Evolutionary conservation across 2,888 invertebrate species (phyloP).

Genomic region (Chironomus tentans): DNA sequence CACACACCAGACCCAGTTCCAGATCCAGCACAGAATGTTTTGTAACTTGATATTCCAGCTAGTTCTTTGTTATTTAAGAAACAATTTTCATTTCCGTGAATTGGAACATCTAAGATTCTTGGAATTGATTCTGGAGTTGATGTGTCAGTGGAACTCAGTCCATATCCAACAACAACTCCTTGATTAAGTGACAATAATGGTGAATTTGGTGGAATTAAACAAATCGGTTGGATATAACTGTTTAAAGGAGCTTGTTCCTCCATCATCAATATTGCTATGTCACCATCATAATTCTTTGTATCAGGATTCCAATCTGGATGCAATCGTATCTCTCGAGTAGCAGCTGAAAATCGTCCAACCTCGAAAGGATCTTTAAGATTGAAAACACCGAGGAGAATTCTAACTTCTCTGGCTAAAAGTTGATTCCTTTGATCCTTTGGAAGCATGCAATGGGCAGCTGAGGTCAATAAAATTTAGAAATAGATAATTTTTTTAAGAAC

Average conservation of each 20-base stretch:
- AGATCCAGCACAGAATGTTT: not conserved
- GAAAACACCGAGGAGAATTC: not conserved
- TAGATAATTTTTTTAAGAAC: too few species aligned
- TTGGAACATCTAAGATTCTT: not conserved
- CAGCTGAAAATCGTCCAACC: not conserved
- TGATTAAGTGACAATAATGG: not conserved
- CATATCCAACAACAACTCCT: not conserved
- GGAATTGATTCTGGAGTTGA: not conserved
- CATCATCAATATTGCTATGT: not conserved
- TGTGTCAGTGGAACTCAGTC: not conserved
- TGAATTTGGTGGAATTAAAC: not conserved
- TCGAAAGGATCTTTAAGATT: not conserved
- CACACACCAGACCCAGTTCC: not conserved
- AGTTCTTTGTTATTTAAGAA: not conserved
- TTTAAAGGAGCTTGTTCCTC: not conserved
- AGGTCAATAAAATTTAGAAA: too few species aligned
- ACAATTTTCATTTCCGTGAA: not conserved
- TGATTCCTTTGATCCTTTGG: not conserved
- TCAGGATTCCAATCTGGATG: conserved; percentile 17
- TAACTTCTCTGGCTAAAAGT: not conserved
- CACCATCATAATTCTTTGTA: not conserved
- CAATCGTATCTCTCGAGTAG: not conserved
- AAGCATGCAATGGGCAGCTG: not conserved
- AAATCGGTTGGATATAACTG: conserved; percentile 5
- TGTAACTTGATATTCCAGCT: not conserved